These are phyloP conservation scores for Pontoporia blainvillei DNA, from an alignment of 2,113 vertebrate species.

Conservation along the genomic window DNA sequence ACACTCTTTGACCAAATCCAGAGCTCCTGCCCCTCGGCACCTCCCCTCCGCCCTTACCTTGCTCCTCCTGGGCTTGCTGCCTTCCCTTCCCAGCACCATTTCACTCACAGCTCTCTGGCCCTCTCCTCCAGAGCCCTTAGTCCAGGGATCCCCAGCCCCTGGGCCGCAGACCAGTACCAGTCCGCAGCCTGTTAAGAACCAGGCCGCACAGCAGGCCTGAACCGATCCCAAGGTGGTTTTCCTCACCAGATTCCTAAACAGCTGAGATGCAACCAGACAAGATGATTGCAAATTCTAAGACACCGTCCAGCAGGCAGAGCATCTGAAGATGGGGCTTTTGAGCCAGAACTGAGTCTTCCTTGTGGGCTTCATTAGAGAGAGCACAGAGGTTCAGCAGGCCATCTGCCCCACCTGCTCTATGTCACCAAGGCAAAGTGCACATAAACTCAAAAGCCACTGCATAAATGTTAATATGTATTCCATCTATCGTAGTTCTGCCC, in stretches of 20 bases:
- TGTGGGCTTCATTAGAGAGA: not conserved
- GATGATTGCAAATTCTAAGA: not conserved
- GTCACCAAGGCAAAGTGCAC: not conserved
- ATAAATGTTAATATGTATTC: not conserved
- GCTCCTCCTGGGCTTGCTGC: not conserved
- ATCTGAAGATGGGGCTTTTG: not conserved
- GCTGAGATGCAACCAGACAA: not conserved
- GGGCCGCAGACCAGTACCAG: no score
- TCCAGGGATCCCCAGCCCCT: not conserved
- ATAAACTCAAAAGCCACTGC: not conserved
- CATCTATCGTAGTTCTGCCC: not conserved
- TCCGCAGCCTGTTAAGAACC: no score
- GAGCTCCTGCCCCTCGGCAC: not conserved
- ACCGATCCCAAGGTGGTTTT: not conserved
- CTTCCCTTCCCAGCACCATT: not conserved
- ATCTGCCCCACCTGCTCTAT: not conserved
- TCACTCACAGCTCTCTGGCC: not conserved
- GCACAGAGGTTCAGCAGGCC: not conserved
- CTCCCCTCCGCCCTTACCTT: fast-evolving
- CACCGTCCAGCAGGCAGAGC: not conserved
- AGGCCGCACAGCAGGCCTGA: not conserved
- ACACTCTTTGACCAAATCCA: not conserved
- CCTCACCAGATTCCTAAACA: not conserved
- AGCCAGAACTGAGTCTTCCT: not conserved
- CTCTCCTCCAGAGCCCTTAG: not conserved